Percentiles rank a stretch among this genome's conserved stretches.
Conservation (phyloP, 1,140 invertebrate species). For the Phymorhynchus buccinoides region DNA sequence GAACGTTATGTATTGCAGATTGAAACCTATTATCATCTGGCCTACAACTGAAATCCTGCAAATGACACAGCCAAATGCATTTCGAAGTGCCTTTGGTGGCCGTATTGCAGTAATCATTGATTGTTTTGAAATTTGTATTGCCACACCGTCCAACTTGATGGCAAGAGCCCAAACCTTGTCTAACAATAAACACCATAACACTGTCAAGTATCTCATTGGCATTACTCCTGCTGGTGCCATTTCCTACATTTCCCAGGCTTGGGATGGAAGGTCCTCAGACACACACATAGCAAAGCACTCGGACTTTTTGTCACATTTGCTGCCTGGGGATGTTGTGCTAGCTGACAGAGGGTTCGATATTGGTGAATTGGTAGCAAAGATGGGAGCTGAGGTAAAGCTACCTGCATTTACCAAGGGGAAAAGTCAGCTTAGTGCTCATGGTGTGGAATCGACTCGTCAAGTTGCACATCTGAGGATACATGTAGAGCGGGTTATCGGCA, state of each 20-base stretch:
- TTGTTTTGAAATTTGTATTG: constrained; percentile 30
- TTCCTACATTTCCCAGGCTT: constrained; percentile 39
- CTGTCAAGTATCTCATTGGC: constrained; percentile 45
- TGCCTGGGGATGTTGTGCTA: constrained; percentile 41
- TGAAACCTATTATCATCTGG: constrained; percentile 46
- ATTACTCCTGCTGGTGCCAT: constrained; percentile 45
- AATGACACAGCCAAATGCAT: too few relatives aligned
- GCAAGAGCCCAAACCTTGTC: too few relatives aligned
- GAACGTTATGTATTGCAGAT: constrained; percentile 40
- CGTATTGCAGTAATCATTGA: constrained; percentile 24
- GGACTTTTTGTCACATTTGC: constrained; percentile 32
- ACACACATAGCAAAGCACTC: constrained; percentile 44
- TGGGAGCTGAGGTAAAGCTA: constrained; percentile 34
- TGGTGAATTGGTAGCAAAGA: constrained; percentile 26
- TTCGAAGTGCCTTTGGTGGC: too few relatives aligned
- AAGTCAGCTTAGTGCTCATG: too few relatives aligned
- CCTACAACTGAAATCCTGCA: too few relatives aligned
- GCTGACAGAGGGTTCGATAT: constrained; percentile 47
- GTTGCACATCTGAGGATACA: too few relatives aligned
- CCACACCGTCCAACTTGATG: constrained; percentile 27
- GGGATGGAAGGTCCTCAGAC: constrained; percentile 47
- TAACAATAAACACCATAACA: constrained; percentile 32
- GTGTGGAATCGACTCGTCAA: too few relatives aligned
- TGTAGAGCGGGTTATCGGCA: too few relatives aligned
- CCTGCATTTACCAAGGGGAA: constrained; percentile 45